Base-by-base conservation (phyloP, 2,113 vertebrate species). In the Lepus europaeus region DNA sequence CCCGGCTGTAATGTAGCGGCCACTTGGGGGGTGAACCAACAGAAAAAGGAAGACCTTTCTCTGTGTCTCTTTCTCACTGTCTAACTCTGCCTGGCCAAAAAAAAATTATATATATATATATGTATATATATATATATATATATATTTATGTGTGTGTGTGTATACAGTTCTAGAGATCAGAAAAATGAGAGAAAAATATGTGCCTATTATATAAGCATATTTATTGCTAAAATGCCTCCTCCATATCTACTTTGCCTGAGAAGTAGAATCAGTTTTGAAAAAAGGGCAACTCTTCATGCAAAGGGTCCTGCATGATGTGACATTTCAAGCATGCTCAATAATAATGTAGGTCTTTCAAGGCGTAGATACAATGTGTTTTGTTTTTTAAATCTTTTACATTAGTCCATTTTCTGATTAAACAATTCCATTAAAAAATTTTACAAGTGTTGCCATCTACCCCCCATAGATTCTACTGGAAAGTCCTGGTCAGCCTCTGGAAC, bases 391-490 rank as follows among this genome's bases (percentile, higher is more conserved):
- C 22, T 33, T n/a, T 29, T 39, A 31, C 3, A 36, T 91, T 29
- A 56, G 64, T 73, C 63, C 87, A 33, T 69, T 79, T 89, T 87
- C 59, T 89, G 29, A 86, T 66, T 70, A 77, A 82, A 64, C 7
- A 74, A n/a, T 22, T 84, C 4, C 39, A 13, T 72, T 90, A 13
- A 73, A 81, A 68, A 19, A n/a, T 51, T 56, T 83, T 73, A 74
- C 69, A 84, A 39, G 29, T 90, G 51, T 51, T 87, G 39, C 76
- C 81, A 70, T 87, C 80, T 91, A 49, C 13, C 10, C 89, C 63
- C 70, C 69, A 19, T 11, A 19, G 51, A 59, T 74, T 63, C 72
- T 16, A 63, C n/a, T 51, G 39, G 0, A 27, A 31, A 39, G 59
- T 84, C 68, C 80, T 29, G 61, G 73, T 92, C 39, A 82, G 61